Conservation (phyloP, 2,797 vertebrate species). For the Pipistrellus nathusii region DNA sequence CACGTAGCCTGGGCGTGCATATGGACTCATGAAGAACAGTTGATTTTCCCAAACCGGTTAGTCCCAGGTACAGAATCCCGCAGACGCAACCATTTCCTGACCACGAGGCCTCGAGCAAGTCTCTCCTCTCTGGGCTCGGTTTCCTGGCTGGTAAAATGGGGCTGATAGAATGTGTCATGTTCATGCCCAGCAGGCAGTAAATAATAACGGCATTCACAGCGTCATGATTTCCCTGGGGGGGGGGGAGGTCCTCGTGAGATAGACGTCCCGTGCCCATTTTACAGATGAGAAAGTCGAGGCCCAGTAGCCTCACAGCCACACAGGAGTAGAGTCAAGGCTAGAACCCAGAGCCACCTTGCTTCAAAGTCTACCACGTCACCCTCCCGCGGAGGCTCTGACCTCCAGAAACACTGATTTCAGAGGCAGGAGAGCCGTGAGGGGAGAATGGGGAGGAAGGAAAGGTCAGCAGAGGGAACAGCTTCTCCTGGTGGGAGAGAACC, state of each 20-base stretch:
- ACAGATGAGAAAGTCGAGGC: not conserved
- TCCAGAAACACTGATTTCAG: not conserved
- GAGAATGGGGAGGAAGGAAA: not conserved
- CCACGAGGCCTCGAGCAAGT: not conserved
- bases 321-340: not conserved
- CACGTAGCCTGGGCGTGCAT: rapidly evolving
- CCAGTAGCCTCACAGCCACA: not conserved
- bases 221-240: not conserved
- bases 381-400: not conserved
- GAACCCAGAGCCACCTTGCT: not conserved
- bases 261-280: not conserved
- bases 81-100: not conserved
- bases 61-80: rapidly evolving
- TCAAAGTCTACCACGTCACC: not conserved
- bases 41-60: not conserved
- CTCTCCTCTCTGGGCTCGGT: not conserved
- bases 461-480: not conserved
- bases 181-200: not conserved
- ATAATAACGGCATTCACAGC: no score
- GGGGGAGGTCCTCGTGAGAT: not conserved
- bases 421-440: rapidly evolving
- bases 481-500: not conserved
- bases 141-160: not conserved
- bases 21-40: rapidly evolving
- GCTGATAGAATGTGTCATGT: not conserved